phyloP scores from a whole-genome alignment of 2,888 invertebrate genomes.

The Diplazon laetatorius region DNA sequence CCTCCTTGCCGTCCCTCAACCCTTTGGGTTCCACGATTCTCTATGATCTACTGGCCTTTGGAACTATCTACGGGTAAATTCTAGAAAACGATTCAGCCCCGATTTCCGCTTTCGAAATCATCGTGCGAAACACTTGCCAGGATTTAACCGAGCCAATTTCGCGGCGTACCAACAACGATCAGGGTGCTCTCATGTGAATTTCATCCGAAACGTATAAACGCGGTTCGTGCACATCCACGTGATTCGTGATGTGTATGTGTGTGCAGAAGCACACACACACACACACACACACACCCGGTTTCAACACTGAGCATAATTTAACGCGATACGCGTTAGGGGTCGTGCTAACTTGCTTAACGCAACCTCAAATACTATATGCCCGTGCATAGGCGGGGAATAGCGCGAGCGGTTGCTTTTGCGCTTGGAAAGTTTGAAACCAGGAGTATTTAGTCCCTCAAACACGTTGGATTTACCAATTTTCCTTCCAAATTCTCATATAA shows the following conservation, averaged over 20 bases:
- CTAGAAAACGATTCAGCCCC: constrained; percentile 21
- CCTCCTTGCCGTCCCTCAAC: not conserved
- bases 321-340: constrained; percentile 81
- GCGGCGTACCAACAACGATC: constrained; percentile 56
- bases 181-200: constrained; percentile 62
- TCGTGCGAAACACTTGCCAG: constrained; percentile 36
- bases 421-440: constrained; percentile 1
- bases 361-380: constrained; percentile 79
- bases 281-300: too few relatives aligned
- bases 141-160: constrained; percentile 62
- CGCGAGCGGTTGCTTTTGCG: not conserved
- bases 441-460: not conserved
- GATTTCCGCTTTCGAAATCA: constrained; percentile 11
- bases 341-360: constrained; percentile 82
- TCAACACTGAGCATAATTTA: constrained; percentile 81
- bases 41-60: constrained; percentile 10
- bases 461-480: not conserved
- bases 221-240: not conserved
- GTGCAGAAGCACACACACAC: constrained; percentile 65
- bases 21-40: constrained; percentile 1
- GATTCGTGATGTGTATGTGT: constrained; percentile 43
- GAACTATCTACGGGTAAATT: constrained; percentile 18
- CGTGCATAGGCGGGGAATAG: constrained; percentile 42
- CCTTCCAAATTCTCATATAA: too few relatives aligned
- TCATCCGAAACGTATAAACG: constrained; percentile 24